Base-by-base conservation (phyloP, 2,113 vertebrate species). In the Zingel zingel region DNA sequence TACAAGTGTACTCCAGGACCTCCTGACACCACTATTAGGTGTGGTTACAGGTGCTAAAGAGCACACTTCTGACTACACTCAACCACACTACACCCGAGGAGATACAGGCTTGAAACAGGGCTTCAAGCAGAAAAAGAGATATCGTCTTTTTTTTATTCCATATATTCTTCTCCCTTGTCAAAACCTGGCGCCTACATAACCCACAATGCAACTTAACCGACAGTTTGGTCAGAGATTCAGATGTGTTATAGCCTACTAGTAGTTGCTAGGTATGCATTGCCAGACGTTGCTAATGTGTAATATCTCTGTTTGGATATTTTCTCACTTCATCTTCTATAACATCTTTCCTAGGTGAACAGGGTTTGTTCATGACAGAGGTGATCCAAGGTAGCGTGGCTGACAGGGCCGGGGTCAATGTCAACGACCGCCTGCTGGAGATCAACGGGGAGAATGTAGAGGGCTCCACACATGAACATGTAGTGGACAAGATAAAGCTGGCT, bases 351-450 rank as follows among this genome's bases (percentile, higher is more conserved):
- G 98, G 93, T 58, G 74, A 94, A 65, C 85, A 86, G 2, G 97
- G 97, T 1, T 15, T 97, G 30, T 97, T 93, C 92, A 91, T 99
- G 94, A 94, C 92, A 0, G 95, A 97, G 0, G 83, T 99, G 73
- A 72, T 43, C 15, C 58, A 95, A 21, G 94, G 95, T 74, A 88
- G 96, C 2, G 92, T 94, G 84, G 98, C 98, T 45, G 93, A 95
- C 89, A 96, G 87, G 67, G 98, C 97, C 4, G 98, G 98, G 4
- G 95, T 98, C 77, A 93, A 93, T 78, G 25, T 48, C 18, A 93
- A 96, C 0, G 98, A 99, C 82, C 96, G 93, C 10, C 43, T 99
- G 64, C 84, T 99, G 64, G 97, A 99, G 92, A 80, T 99, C 79
- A 99, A 99, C 1, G 97, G 97, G 12, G 94, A 97, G 86, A 97